Evolutionary conservation across 2,797 vertebrate genomes (phyloP), one percentile per base, ranked within the genome.

Genomic region (Bufotes viridis): DNA sequence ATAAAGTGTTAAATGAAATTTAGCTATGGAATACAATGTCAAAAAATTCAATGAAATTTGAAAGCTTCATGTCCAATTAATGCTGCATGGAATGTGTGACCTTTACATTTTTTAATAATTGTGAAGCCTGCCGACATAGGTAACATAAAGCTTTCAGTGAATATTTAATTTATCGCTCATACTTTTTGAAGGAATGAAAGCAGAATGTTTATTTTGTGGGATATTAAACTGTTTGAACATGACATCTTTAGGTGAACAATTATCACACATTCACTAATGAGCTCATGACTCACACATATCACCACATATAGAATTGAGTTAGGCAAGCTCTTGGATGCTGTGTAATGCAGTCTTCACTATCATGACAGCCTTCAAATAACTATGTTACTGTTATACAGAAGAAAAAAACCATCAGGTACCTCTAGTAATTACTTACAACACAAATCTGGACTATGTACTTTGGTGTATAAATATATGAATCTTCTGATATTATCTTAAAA

Each of bases 31-130:
- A 87, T 80, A 70, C 81, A 83, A 58, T 87, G 84, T 87, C 88
- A 89, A 89, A 87, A 80, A 89, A 70, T 82, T 83, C 88, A 72
- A 49, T 34, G 80, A 78, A 78, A 79, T 78, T 60, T 89, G 85
- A 87, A 82, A 89, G 88, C 81, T 84, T 87, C 75, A 60, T 63
- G 81, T 89, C 85, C 85, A 89, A 87, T 89, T 89, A 89, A 86
- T 83, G 57, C 26, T 51, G n/a, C 12, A n/a, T 53, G 63, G 84
- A 87, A 83, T 26, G 81, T 14, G n/a, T 89, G 88, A 89, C 88
- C 88, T 89, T 89, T 89, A 84, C 55, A 79, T 82, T 82, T 84
- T 86, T 61, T 83, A 51, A 70, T 89, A 89, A 89, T 84, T 89
- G 75, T 89, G 74, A 87, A 87, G 69, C 65, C 81, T 79, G 65